These are phyloP conservation scores for Trematomus loennbergii DNA, from an alignment of 2,113 vertebrate genomes.

Conservation along the genomic window DNA sequence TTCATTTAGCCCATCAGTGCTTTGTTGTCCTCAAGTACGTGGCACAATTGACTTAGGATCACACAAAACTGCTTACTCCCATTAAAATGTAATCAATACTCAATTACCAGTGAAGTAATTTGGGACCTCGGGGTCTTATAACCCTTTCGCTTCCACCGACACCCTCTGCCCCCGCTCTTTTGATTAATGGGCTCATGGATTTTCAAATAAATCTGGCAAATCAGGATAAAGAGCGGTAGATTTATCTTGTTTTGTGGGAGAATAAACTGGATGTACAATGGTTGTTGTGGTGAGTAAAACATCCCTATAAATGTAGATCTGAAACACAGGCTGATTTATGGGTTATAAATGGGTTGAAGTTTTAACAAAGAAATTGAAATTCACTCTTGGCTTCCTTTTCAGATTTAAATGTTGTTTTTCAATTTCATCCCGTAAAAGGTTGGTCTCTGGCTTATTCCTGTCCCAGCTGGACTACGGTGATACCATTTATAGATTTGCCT, in stretches of 20 bases:
- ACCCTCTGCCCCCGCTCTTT: conserved; percentile 13
- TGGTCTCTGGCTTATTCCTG: too few species aligned
- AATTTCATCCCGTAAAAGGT: too few species aligned
- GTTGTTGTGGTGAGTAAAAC: neutral
- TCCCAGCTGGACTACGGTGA: too few species aligned
- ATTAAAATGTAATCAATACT: conserved; percentile 79
- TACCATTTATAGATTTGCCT: too few species aligned
- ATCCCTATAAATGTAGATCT: neutral
- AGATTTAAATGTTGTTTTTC: too few species aligned
- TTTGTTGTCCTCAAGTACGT: conserved; percentile 60
- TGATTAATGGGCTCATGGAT: conserved; percentile 69
- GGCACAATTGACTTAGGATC: conserved; percentile 72
- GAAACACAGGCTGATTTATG: neutral
- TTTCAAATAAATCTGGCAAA: conserved; percentile 62
- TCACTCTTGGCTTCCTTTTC: too few species aligned
- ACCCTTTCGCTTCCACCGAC: conserved; percentile 42
- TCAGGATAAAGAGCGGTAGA: conserved; percentile 39
- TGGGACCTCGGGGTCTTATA: conserved; percentile 50
- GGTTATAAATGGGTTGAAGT: too few species aligned
- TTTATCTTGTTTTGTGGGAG: conserved; percentile 42
- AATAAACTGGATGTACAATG: neutral
- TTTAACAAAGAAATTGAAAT: too few species aligned
- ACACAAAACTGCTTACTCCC: conserved; percentile 75
- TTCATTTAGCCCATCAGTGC: conserved; percentile 54
- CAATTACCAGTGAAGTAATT: conserved; percentile 77